Base-by-base conservation (phyloP, 2,888 invertebrate species). In the Dugesia japonica region DNA sequence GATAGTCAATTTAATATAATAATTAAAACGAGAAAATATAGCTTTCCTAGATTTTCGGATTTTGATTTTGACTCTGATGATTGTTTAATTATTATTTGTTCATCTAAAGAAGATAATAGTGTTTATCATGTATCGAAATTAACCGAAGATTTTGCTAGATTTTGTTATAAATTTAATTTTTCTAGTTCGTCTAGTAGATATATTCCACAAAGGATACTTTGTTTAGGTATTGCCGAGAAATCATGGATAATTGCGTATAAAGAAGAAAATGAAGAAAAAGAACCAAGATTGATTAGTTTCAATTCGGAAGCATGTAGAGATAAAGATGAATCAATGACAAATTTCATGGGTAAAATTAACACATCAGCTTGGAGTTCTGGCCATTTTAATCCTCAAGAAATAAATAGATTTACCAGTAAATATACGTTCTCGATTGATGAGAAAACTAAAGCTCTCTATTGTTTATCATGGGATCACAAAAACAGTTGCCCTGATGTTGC, bases 41-140 rank as follows among this genome's bases (percentile, higher is more conserved):
- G 56, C 17, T 56, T 56, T n/a, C 56, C 56, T 4, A 56, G 56
- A 56, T 56, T 56, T 56, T 56, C n/a, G n/a, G 56, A 56, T 56
- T 56, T 56, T 56, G 56, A 56, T 56, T 56, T 56, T n/a, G 56
- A 56, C 17, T 56, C 56, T 23, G 56, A 56, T n/a, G 56, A n/a
- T 9, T 56, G 20, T n/a, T 13, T 56, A 4, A 23, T 56, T 20
- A 23, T 56, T 4, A 56, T 56, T 13, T 56, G 9, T 23, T 20
- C 20, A 9, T 56, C 56, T 9, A 56, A 56, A 56, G 23, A 56
- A n/a, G 56, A 56, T 7, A 56, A 56, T 56, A 31, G 7, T 31
- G 23, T 56, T 56, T 56, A 23, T 56, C 56, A 56, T n/a, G 56
- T 56, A 13, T 56, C 56, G n/a, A 56, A 56, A 56, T n/a, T 56